A percentile compares a stretch with the other conserved stretches of the same genome.
These are phyloP conservation scores for Glomeris maerens DNA, from an alignment of 1,140 invertebrate genomes.

Conservation along the genomic window DNA sequence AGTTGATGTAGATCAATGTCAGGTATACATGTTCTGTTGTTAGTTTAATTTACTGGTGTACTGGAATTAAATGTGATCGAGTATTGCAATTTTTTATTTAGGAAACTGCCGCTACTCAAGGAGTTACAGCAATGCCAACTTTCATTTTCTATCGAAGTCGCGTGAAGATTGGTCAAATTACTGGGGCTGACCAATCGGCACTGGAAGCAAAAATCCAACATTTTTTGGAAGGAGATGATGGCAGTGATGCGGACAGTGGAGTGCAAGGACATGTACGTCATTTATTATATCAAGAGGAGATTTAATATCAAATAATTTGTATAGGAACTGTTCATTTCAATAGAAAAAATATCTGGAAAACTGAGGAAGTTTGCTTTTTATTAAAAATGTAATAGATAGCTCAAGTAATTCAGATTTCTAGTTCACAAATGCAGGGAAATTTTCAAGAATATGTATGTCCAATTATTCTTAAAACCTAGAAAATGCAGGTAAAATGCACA, in stretches of 20 bases:
- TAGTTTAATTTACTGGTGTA: background rate
- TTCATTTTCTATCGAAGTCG: constrained; percentile 90
- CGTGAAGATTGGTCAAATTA: constrained; percentile 59
- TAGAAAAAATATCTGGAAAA: too few relatives aligned
- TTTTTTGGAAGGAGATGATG: constrained; percentile 51
- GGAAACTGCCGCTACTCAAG: constrained; percentile 68
- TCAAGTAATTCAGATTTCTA: too few relatives aligned
- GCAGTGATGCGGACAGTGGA: constrained; percentile 42
- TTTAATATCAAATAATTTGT: background rate
- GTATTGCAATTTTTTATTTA: constrained; percentile 15
- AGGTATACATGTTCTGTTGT: constrained; percentile 20
- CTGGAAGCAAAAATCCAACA: constrained; percentile 83
- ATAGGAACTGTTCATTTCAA: too few relatives aligned
- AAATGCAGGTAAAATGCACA: too few relatives aligned
- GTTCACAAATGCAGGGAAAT: too few relatives aligned
- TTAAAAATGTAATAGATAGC: too few relatives aligned
- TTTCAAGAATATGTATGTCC: too few relatives aligned
- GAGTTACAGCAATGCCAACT: constrained; percentile 91
- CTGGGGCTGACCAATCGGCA: constrained; percentile 63
- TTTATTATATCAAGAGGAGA: background rate
- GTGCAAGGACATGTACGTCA: constrained; percentile 61
- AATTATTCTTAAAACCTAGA: too few relatives aligned
- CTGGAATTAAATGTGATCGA: background rate
- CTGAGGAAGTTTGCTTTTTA: too few relatives aligned
- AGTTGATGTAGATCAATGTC: constrained; percentile 81